Conservation (phyloP, 53 echinoderm and acorn worm species). For the Crossaster papposus region DNA sequence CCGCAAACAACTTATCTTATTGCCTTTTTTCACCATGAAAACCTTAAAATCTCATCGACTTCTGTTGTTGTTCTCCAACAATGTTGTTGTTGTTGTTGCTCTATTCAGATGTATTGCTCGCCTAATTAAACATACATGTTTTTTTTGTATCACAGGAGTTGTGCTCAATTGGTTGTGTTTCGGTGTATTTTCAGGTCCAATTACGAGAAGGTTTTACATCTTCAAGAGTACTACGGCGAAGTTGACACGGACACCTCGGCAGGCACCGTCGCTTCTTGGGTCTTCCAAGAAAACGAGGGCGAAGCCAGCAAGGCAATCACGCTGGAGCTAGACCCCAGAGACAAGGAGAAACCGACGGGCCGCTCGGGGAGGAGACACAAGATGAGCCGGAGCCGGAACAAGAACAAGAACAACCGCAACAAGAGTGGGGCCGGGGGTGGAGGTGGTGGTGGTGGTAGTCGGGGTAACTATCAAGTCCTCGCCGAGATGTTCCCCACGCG, state of each 20-base stretch:
- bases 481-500: constrained; percentile 36
- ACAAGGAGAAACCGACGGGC: constrained; percentile 8
- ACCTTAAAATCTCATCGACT: no score
- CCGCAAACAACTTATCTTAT: no score
- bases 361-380: background rate
- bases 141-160: background rate
- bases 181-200: constrained; percentile 11
- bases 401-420: constrained; percentile 39
- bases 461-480: constrained; percentile 49
- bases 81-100: no score
- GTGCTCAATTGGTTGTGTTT: background rate
- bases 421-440: constrained; percentile 4
- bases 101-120: no score
- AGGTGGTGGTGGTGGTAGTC: no score
- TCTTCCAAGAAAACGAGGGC: constrained; percentile 41
- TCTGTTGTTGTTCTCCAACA: no score
- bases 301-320: constrained; percentile 12
- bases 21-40: no score
- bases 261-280: constrained; percentile 46
- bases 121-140: background rate
- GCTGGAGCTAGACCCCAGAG: constrained; percentile 7
- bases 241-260: constrained; percentile 25
- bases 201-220: constrained; percentile 53
- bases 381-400: constrained; percentile 23
- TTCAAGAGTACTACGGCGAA: constrained; percentile 45